Conservation (phyloP, 2,888 invertebrate genomes). For the Dasypogon diadema region DNA sequence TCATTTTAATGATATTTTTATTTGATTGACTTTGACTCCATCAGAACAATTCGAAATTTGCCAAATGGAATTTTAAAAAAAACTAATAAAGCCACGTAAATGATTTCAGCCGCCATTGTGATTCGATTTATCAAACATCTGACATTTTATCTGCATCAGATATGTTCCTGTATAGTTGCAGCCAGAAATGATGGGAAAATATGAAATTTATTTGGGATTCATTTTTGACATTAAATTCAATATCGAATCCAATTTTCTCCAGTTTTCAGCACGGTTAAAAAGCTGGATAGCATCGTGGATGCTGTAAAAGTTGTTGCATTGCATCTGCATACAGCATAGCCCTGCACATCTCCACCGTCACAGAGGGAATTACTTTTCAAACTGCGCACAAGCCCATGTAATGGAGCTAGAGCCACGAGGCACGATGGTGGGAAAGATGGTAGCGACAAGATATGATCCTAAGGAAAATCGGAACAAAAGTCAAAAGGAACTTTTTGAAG, state of each 20-base stretch:
- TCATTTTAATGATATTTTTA: too few relatives aligned
- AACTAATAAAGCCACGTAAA: neutral
- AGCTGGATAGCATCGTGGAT: neutral
- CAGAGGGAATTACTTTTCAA: neutral
- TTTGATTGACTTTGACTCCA: too few relatives aligned
- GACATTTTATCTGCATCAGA: neutral
- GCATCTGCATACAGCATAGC: neutral
- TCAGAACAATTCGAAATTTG: too few relatives aligned
- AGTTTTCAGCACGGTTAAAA: neutral
- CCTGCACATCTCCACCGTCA: neutral
- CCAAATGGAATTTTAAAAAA: neutral
- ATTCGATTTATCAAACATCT: neutral
- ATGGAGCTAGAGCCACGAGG: neutral
- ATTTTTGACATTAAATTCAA: conserved; percentile 54
- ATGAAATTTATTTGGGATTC: conserved; percentile 40
- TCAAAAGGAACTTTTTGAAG: conserved; percentile 7
- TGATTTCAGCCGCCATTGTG: neutral
- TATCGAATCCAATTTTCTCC: conserved; percentile 53
- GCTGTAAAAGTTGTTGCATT: neutral
- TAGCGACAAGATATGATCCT: conserved; percentile 5
- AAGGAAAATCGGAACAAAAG: conserved; percentile 18
- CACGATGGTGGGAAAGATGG: neutral
- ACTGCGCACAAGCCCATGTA: neutral
- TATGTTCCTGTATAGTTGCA: neutral
- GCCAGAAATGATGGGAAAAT: conserved; percentile 12